Evolutionary conservation across 2,888 invertebrate genomes (phyloP).

Genomic region (Polyploca ridens): DNA sequence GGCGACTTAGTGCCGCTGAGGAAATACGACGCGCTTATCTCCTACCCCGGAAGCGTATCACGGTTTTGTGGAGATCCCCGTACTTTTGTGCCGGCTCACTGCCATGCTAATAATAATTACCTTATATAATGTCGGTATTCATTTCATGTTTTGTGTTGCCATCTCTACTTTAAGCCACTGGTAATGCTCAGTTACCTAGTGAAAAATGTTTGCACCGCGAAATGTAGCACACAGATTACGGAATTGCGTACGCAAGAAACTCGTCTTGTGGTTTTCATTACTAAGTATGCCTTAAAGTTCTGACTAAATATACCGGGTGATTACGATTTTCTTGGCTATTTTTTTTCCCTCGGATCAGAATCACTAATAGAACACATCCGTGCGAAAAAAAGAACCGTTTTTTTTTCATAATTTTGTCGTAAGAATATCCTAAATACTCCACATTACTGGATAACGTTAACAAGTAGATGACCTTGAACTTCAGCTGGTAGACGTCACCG

Average conservation of each 20-base stretch:
- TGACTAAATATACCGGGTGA: no score
- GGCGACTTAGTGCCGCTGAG: conserved; percentile 44
- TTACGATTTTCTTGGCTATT: no score
- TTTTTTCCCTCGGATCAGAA: no score
- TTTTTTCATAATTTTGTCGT: no score
- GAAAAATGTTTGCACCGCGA: neutral
- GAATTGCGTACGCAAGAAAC: neutral
- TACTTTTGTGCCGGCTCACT: conserved; percentile 12
- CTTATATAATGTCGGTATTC: conserved; percentile 4
- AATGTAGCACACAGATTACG: neutral
- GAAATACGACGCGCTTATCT: conserved; percentile 52
- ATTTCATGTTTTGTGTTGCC: conserved; percentile 7
- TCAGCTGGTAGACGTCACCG: no score
- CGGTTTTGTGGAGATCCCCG: conserved; percentile 25
- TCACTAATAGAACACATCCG: no score
- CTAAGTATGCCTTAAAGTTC: no score
- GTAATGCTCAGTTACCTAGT: neutral
- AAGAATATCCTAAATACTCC: no score
- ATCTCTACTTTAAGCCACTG: neutral
- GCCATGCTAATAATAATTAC: conserved; percentile 12
- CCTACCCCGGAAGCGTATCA: conserved; percentile 40
- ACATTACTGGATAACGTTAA: no score
- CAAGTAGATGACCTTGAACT: no score
- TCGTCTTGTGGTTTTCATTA: neutral
- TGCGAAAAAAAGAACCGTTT: no score